Conservation (phyloP, 2,797 vertebrate species). For the Antennarius maculatus region DNA sequence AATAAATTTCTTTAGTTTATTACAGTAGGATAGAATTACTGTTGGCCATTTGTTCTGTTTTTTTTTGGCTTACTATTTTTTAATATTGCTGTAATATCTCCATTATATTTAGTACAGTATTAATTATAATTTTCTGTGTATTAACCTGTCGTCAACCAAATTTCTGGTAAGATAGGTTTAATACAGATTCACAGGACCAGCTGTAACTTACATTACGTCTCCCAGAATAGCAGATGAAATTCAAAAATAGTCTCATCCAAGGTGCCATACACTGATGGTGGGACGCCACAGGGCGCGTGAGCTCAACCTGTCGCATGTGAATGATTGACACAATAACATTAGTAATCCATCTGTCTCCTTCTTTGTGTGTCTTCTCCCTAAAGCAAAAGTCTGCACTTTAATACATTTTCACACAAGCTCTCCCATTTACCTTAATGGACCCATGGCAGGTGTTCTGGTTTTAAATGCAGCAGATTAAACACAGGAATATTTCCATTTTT, state of each 20-base stretch:
- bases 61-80: no score
- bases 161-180: conserved; percentile 6
- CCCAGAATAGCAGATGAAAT: conserved; percentile 67
- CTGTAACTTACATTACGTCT: conserved; percentile 75
- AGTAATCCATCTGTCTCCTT: background rate
- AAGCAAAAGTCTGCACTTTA: conserved; percentile 9
- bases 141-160: conserved; percentile 13
- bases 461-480: conserved; percentile 20
- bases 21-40: no score
- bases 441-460: conserved; percentile 11
- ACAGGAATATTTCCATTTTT: no score
- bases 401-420: background rate
- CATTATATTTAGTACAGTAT: no score
- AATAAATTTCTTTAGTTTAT: no score
- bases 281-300: background rate
- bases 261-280: conserved; percentile 47
- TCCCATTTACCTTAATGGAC: conserved; percentile 1
- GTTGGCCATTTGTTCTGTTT: no score
- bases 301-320: conserved; percentile 27
- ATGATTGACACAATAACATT: conserved; percentile 17
- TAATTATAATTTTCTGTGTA: background rate
- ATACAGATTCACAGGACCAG: conserved; percentile 53
- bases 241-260: conserved; percentile 73
- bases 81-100: no score
- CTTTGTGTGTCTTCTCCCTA: background rate